Percentiles rank a stretch among this genome's conserved stretches.
phyloP scores from a whole-genome alignment of 2,888 invertebrate species.

The Rhorus exstirpatorius region DNA sequence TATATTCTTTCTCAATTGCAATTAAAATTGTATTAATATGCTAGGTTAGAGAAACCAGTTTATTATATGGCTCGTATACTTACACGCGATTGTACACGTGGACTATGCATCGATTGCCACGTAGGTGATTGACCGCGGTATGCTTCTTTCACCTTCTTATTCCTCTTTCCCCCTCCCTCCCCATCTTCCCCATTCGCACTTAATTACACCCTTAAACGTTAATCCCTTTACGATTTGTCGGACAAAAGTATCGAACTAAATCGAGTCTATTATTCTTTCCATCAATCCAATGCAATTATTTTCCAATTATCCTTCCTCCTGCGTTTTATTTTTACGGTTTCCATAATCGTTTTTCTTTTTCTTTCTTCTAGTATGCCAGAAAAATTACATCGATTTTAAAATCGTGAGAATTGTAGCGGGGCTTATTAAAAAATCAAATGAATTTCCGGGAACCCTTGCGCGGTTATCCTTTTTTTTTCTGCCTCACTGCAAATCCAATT shows the following conservation, averaged over 20 bases:
- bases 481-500: no score
- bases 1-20: constrained; percentile 78
- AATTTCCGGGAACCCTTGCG: no score
- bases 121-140: constrained; percentile 34
- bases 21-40: constrained; percentile 82
- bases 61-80: constrained; percentile 44
- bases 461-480: no score
- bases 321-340: constrained; percentile 23
- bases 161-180: constrained; percentile 35
- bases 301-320: constrained; percentile 56
- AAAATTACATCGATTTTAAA: constrained; percentile 14
- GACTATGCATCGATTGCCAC: constrained; percentile 8
- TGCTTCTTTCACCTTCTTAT: constrained; percentile 21
- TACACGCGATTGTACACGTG: constrained; percentile 72
- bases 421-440: no score
- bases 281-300: constrained; percentile 52
- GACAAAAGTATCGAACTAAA: constrained; percentile 30
- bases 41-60: constrained; percentile 66
- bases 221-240: constrained; percentile 64
- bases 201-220: constrained; percentile 80
- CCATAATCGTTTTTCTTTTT: constrained; percentile 26
- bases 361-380: background rate
- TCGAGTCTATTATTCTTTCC: constrained; percentile 9
- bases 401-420: background rate
- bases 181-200: constrained; percentile 67